phyloP scores from a whole-genome alignment of 2,888 invertebrate species.

The Lottia gigantea region DNA sequence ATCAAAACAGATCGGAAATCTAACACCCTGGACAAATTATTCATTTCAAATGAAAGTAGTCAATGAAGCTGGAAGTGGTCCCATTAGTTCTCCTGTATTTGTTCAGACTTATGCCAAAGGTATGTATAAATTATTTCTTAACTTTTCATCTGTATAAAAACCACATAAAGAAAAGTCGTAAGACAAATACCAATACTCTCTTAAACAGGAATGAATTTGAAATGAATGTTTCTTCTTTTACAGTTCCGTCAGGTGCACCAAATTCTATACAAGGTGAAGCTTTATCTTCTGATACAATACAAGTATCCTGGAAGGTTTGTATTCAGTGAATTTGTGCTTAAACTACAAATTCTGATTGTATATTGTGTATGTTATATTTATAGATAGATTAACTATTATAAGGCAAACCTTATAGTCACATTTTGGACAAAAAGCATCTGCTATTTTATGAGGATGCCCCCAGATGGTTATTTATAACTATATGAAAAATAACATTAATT shows the following conservation, averaged over 20 bases:
- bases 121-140: conserved; percentile 22
- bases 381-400: no score
- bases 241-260: conserved; percentile 40
- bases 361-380: no score
- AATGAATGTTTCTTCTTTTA: background rate
- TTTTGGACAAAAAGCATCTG: no score
- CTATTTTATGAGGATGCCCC: background rate
- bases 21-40: conserved; percentile 54
- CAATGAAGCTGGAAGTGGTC: conserved; percentile 49
- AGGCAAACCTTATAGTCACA: no score
- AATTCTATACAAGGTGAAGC: conserved; percentile 28
- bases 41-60: conserved; percentile 43
- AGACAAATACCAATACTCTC: no score
- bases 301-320: conserved; percentile 39
- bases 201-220: no score
- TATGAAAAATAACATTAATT: background rate
- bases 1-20: conserved; percentile 28
- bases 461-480: background rate
- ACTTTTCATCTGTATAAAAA: no score
- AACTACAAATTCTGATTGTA: no score
- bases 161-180: no score
- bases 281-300: conserved; percentile 27
- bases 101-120: conserved; percentile 47
- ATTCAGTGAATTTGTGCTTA: no score
- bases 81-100: conserved; percentile 31